These are phyloP conservation scores for Urosaurus nigricauda DNA, from an alignment of 2,797 vertebrate genomes.

Conservation along the genomic window DNA sequence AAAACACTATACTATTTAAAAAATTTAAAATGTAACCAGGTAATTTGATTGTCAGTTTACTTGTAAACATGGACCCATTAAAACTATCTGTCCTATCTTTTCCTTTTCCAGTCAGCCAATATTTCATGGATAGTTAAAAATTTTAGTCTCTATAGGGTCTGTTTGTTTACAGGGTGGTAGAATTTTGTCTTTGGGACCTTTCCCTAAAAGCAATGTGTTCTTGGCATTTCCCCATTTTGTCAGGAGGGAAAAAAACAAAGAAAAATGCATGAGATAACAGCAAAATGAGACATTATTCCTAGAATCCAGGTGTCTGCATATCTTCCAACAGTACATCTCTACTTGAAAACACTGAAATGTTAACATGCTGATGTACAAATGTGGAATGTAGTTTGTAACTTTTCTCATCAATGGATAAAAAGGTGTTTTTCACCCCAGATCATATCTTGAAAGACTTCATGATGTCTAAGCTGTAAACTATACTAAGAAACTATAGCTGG, in stretches of 20 bases:
- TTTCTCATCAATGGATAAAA: neutral
- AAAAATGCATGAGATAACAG: neutral
- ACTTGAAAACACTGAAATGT: neutral
- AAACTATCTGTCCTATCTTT: too few species aligned
- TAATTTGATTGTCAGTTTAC: too few species aligned
- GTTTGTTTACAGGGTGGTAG: too few species aligned
- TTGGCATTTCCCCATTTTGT: too few species aligned
- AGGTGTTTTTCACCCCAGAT: neutral
- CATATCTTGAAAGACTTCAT: neutral
- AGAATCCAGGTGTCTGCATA: neutral
- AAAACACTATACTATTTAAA: too few species aligned
- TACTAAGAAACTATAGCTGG: neutral
- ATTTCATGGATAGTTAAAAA: too few species aligned
- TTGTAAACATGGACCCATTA: too few species aligned
- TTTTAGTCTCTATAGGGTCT: too few species aligned
- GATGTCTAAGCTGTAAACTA: neutral
- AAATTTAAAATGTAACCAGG: too few species aligned
- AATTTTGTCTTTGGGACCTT: too few species aligned
- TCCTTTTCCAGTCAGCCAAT: too few species aligned
- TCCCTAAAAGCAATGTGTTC: too few species aligned
- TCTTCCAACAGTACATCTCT: neutral
- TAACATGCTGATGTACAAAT: neutral
- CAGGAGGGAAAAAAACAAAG: neutral
- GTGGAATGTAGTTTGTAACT: neutral
- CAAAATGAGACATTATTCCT: neutral